These are phyloP conservation scores for Poeciliopsis retropinna DNA, from an alignment of 2,113 vertebrate genomes.

Conservation along the genomic window DNA sequence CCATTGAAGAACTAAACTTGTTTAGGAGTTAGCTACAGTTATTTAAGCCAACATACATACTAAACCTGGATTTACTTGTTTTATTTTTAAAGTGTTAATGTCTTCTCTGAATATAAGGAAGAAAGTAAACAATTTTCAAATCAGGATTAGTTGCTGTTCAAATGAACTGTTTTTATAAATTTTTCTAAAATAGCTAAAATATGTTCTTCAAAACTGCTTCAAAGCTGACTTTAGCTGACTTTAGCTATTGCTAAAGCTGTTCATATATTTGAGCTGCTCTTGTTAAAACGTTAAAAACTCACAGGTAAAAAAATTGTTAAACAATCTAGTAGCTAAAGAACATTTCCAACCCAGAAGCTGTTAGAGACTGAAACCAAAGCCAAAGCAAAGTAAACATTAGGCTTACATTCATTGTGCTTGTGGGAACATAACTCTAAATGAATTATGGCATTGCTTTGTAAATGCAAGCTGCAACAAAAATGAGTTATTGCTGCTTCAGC, in stretches of 20 bases:
- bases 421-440: not conserved
- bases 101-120: too few relatives aligned
- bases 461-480: conserved; percentile 10
- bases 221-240: not conserved
- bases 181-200: not conserved
- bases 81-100: too few relatives aligned
- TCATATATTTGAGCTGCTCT: not conserved
- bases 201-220: too few relatives aligned
- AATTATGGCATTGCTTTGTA: conserved; percentile 7
- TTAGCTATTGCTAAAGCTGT: too few relatives aligned
- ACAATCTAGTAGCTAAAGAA: not conserved
- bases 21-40: not conserved
- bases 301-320: not conserved
- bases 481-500: not conserved
- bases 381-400: not conserved
- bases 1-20: not conserved
- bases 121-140: not conserved
- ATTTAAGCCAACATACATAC: too few relatives aligned
- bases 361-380: not conserved
- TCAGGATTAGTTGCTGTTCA: not conserved
- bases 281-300: not conserved
- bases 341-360: not conserved
- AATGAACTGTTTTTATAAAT: not conserved
- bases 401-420: not conserved
- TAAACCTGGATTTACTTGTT: too few relatives aligned